Evolutionary conservation across 2,113 vertebrate genomes (phyloP).

Genomic region (Myrmecobius fasciatus): DNA sequence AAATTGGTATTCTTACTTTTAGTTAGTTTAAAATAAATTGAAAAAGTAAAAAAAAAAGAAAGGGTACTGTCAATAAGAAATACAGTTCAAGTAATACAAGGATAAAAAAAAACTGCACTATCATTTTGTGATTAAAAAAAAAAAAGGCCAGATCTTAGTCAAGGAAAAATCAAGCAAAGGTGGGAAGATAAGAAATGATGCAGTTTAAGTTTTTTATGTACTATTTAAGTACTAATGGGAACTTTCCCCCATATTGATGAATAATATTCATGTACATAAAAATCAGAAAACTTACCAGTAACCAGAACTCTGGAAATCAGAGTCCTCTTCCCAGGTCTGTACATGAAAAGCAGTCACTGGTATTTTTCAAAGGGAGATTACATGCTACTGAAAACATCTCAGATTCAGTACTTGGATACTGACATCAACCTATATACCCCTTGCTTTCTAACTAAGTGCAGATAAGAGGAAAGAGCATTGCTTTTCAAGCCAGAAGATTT

Average conservation of each 20-base stretch:
- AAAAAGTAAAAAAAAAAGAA: neutral
- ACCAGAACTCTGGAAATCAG: slow-evolving; percentile 21
- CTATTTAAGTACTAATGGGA: slow-evolving; percentile 34
- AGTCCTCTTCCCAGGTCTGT: neutral
- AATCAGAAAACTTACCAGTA: neutral
- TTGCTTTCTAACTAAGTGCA: neutral
- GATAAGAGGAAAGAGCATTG: neutral
- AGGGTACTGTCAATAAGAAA: neutral
- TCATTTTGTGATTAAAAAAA: slow-evolving; percentile 29
- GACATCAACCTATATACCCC: neutral
- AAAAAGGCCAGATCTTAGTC: slow-evolving; percentile 11
- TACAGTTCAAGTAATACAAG: slow-evolving; percentile 25
- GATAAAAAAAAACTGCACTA: neutral
- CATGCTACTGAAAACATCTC: neutral
- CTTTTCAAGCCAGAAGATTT: neutral
- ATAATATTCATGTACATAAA: slow-evolving; percentile 35
- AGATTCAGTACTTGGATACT: neutral
- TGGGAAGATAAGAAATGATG: slow-evolving; percentile 38
- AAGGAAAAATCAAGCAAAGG: slow-evolving; percentile 41
- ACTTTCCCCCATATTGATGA: slow-evolving; percentile 44
- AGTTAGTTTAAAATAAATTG: slow-evolving; percentile 21
- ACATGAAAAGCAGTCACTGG: neutral
- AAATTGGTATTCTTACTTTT: slow-evolving; percentile 3
- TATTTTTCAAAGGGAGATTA: slow-evolving; percentile 38
- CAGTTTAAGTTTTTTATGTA: slow-evolving; percentile 41